phyloP scores from a whole-genome alignment of 2,113 vertebrate genomes.

The Uropsilus gracilis region DNA sequence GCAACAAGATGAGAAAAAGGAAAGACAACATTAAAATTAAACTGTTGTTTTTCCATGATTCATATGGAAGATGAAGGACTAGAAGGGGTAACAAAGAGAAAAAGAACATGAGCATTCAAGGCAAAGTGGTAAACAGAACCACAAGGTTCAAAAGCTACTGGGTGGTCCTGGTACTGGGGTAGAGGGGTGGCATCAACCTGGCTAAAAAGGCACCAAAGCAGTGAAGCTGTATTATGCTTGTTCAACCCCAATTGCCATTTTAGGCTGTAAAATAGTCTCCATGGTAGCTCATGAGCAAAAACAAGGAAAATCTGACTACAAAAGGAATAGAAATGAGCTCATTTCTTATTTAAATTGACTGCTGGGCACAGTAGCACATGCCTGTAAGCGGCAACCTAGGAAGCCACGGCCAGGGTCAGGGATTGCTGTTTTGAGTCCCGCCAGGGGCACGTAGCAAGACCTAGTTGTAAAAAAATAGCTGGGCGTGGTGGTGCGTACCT shows the following conservation, averaged over 20 bases:
- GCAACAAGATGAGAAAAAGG: background rate
- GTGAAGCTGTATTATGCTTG: background rate
- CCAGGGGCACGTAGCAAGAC: too few species aligned
- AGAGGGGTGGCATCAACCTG: background rate
- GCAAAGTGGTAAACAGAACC: background rate
- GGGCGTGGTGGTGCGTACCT: too few species aligned
- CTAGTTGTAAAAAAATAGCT: too few species aligned
- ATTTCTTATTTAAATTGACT: conserved; percentile 39
- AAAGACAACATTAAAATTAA: background rate
- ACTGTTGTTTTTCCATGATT: background rate
- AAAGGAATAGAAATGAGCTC: conserved; percentile 34
- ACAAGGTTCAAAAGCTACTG: background rate
- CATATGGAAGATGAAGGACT: background rate
- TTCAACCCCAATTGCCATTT: background rate
- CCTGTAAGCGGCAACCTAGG: too few species aligned
- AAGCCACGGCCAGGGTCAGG: too few species aligned
- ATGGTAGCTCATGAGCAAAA: background rate
- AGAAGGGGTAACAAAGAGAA: background rate
- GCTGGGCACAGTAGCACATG: too few species aligned
- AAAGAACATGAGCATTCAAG: background rate
- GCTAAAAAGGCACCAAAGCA: background rate
- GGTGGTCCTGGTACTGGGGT: background rate
- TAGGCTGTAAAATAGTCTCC: background rate
- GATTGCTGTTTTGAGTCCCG: too few species aligned
- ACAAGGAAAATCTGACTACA: background rate